Base-by-base conservation (phyloP, 2,797 vertebrate species). In the Cirrhinus mrigala region DNA sequence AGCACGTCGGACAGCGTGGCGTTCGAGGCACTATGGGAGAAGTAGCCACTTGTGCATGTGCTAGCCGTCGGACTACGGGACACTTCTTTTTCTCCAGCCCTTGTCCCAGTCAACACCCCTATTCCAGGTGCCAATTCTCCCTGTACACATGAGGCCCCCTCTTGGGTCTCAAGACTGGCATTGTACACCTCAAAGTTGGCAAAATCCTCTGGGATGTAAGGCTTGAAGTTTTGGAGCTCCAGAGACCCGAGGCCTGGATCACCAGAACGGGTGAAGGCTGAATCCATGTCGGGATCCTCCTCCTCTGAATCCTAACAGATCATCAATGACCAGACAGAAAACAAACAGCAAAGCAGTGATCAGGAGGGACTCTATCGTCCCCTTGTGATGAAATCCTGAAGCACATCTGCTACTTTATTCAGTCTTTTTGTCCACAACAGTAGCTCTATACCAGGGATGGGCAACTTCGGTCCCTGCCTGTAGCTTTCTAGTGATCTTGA, bases 151-250 rank as follows among this genome's bases (percentile, higher is more conserved):
- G 86, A 11, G 20, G 76, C 76, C 2, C 84, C 89, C 4, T 94
- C 95, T 76, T 90, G 93, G 83, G 66, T 95, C 91, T 98, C 97
- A 92, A 99, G 92, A 86, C 95, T 95, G 88, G 98, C 97, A 20
- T 99, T 99, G 95, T 99, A 99, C 92, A 97, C 95, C 90, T 97
- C 98, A 92, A 99, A 99, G 94, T 99, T 97, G 1, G 98, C 98
- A 92, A 99, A 99, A 89, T 98, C 98, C 91, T 98, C 98, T 0
- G 98, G 97, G 84, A 99, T 86, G 0, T 99, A 99, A 83, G 96
- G 92, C 89, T 91, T 95, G 87, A 96, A 94, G 91, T 85, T 87
- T n/a, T 89, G 90, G 90, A 93, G 91, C 87, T 91, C 93, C 90
- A 92, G 95, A 68, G 94, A 92, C 62, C 86, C 89, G 44, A 54